phyloP scores from a whole-genome alignment of 53 echinoderm and acorn worm species.

The Mesocentrotus franciscanus region DNA sequence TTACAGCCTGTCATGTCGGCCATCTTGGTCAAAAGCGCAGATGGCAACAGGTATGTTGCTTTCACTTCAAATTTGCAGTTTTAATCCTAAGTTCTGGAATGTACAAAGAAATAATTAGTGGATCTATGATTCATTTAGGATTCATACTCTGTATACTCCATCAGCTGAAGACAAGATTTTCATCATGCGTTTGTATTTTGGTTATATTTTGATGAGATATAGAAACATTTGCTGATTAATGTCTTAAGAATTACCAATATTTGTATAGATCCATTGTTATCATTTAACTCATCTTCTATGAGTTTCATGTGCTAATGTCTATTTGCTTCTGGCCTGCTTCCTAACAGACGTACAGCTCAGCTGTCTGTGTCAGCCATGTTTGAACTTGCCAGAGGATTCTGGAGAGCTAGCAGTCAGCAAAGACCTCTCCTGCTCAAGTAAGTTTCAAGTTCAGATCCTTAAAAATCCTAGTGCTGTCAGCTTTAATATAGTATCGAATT shows the following conservation, averaged over 20 bases:
- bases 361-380: slow-evolving; percentile 87
- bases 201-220: not conserved
- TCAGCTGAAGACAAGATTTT: too few species aligned
- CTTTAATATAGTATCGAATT: not conserved
- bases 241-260: not conserved
- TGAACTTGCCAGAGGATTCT: slow-evolving; percentile 83
- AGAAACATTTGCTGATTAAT: not conserved
- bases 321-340: not conserved
- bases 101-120: not conserved
- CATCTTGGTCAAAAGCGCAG: slow-evolving; percentile 87
- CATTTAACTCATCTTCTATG: too few species aligned
- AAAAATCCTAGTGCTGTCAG: not conserved
- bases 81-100: not conserved
- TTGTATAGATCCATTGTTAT: too few species aligned
- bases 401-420: slow-evolving; percentile 83
- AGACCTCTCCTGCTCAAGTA: slow-evolving; percentile 78
- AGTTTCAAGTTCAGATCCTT: not conserved
- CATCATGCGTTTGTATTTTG: not conserved
- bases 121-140: too few species aligned
- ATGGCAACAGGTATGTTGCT: slow-evolving; percentile 83
- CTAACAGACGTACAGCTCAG: slow-evolving; percentile 80
- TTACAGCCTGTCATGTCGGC: slow-evolving; percentile 79
- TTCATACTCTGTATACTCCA: too few species aligned
- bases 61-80: not conserved
- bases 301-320: not conserved